These are phyloP conservation scores for human DNA, from an alignment of 2,113 vertebrate species.

Conservation along the genomic window GRCh38 chrX:27247501-27248000, in stretches of 20 bases:
- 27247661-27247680: background rate
- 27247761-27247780: background rate
- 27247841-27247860: background rate
- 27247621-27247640: background rate
- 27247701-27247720: constrained; percentile 36
- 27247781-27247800: background rate
- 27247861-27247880: constrained; percentile 8
- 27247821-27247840: constrained; percentile 17
- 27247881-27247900: background rate
- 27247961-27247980: background rate
- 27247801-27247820: background rate
- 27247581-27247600: background rate
- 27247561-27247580: constrained; percentile 30
- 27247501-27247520: background rate
- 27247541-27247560: background rate
- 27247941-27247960: background rate
- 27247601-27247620: background rate
- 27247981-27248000: background rate
- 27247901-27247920: background rate
- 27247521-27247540: background rate
- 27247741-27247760: background rate
- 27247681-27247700: background rate
- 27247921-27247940: background rate
- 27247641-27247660: background rate
- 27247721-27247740: background rate